Base-by-base conservation (phyloP, 2,888 invertebrate genomes). In the Halictus ligatus region DNA sequence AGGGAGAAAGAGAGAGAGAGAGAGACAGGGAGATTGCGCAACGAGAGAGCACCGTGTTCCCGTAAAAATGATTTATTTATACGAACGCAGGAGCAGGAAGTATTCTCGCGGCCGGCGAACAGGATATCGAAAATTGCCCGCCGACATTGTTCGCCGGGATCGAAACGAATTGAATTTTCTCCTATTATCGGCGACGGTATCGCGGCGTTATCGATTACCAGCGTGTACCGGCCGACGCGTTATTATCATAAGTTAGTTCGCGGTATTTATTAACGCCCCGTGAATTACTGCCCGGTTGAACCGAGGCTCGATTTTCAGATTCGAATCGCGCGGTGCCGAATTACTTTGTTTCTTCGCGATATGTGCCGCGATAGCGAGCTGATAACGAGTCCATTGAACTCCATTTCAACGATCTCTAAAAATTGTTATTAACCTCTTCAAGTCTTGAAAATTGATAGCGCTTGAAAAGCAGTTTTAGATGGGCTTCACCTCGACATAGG, bases 151-250 rank as follows among this genome's bases (percentile, higher is more conserved):
- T 83, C 83, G 54, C 46, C 46, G 81, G 43, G 60, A 6, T 4
- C 75, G 75, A 83, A 84, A 83, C 75, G 84, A 83, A 83, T 84
- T 54, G 58, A 83, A 84, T 84, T 84, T 83, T 83, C 78, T 75
- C 75, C 60, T 46, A 75, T 83, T 83, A 84, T 83, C 84, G 75
- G 74, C 43, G 76, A 81, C 83, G 54, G 60, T 83, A 83, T 84
- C 78, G 77, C 78, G n/a, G 21, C 71, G 78, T 75, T 84, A 84
- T 84, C 78, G 84, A 78, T 83, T 75, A 78, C 84, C 54, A 54
- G 21, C 54, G n/a, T 54, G 69, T 83, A 29, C 75, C 71, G 60
- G 25, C 48, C 74, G 58, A 50, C 58, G 83, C 43, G 84, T 84
- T 83, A 84, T 84, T 78, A 84, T 78, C 78, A 83, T 83, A 83